Percentiles rank a stretch among this genome's conserved stretches.
Conservation (phyloP, 2,113 vertebrate species). For the Pseudonaja textilis region DNA sequence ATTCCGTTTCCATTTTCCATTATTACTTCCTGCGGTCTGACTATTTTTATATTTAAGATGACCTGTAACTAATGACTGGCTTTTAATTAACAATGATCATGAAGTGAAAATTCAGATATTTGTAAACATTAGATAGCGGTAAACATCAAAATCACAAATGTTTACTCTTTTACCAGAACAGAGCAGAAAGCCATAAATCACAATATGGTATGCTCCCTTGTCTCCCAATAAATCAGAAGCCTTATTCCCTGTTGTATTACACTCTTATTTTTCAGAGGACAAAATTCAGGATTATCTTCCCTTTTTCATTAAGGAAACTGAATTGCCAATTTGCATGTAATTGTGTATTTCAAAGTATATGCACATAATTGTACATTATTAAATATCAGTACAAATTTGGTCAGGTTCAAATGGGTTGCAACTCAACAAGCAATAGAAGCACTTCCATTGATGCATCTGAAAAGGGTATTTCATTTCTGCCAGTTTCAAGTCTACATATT, state of each 20-base stretch:
- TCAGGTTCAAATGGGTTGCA: background rate
- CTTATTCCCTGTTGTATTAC: background rate
- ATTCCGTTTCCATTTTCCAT: background rate
- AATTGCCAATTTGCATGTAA: background rate
- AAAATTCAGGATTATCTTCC: background rate
- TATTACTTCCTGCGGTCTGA: background rate
- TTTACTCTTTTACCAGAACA: background rate
- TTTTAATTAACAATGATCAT: constrained; percentile 4
- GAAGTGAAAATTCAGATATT: background rate
- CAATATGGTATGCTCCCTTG: background rate
- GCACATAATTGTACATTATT: background rate
- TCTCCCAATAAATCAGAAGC: background rate
- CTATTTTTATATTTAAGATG: background rate
- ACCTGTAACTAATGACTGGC: background rate
- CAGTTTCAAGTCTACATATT: background rate
- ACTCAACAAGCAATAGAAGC: background rate
- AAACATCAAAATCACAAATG: constrained; percentile 13
- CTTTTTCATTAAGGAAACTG: background rate
- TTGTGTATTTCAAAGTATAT: background rate
- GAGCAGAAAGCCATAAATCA: background rate
- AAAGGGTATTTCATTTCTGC: background rate
- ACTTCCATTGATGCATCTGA: background rate
- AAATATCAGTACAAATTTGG: background rate
- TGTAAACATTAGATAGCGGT: background rate
- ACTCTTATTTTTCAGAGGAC: background rate